Base-by-base conservation (phyloP, 2,113 vertebrate genomes). In the Oryctolagus cuniculus region DNA sequence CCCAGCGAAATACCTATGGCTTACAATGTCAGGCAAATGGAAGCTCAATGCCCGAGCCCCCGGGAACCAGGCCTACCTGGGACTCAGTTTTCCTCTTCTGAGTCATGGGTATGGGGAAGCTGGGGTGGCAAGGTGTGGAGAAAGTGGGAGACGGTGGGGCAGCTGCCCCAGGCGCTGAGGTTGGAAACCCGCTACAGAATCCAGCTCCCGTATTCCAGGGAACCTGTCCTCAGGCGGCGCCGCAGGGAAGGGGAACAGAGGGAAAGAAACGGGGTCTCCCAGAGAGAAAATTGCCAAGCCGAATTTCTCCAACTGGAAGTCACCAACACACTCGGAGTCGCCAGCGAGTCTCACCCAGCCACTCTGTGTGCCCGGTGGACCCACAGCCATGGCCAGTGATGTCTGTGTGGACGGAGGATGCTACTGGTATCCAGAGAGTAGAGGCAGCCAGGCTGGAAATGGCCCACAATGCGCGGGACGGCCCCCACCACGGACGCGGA, bases 1-100 rank as follows among this genome's bases (percentile, higher is more conserved):
- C 0, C 0, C 12, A 90, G 96, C 87, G 93, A 95, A 96, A 97
- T n/a, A 84, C 72, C 88, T 94, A 78, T 2, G 25, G 89, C 67
- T 87, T 44, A 29, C 34, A 73, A 90, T 61, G 3, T 66, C 78
- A 82, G 92, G 66, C n/a, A 66, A 73, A 69, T 3, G 29, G 38
- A n/a, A 38, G 38, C 22, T 72, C 10, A 10, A 44, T 44, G 10
- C 34, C 63, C 44, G 11, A 15, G 22, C 25, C 1, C 49, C 49
- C 11, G 51, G 44, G 27, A 81, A 67, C 31, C 58, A 31, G 1
- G 61, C 25, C 44, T 31, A 8, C 25, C 24, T 0, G 24, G 74
- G 53, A 25, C 44, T 93, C 61, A 19, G 53, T n/a, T 8, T 63
- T 73, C 58, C 63, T 51, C 7, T n/a, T 19, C 25, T 16, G 22